A percentile compares a stretch with the other conserved stretches of the same genome.
These are phyloP conservation scores for Cryptus viduatorius DNA, from an alignment of 2,888 invertebrate species.

Conservation along the genomic window DNA sequence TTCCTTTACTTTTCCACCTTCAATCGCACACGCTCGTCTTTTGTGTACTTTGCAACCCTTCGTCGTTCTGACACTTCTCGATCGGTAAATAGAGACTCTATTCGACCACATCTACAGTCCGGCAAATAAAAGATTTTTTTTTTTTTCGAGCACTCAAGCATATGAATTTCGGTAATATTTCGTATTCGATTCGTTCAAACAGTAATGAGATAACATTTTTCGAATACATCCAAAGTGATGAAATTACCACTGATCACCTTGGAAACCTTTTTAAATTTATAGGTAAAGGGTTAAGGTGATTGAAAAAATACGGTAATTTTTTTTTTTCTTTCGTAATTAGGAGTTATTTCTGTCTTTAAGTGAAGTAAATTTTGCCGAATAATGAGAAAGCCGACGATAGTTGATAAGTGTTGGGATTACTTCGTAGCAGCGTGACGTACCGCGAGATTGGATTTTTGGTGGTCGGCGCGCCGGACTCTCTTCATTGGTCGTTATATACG, in stretches of 20 bases:
- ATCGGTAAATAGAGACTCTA: conserved; percentile 27
- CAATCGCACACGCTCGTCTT: neutral
- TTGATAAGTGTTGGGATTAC: conserved; percentile 43
- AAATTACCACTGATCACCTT: too few relatives aligned
- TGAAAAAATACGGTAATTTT: too few relatives aligned
- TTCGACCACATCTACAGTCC: neutral
- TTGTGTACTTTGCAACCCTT: conserved; percentile 33
- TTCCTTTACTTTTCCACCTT: conserved; percentile 13
- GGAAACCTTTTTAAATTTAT: too few relatives aligned
- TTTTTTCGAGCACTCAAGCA: conserved; percentile 2
- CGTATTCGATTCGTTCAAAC: too few relatives aligned
- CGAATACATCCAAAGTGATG: too few relatives aligned
- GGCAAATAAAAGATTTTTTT: conserved; percentile 20
- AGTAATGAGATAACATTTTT: too few relatives aligned
- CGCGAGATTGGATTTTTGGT: conserved; percentile 59
- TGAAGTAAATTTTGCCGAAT: conserved; percentile 35
- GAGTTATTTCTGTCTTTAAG: neutral
- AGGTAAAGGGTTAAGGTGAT: too few relatives aligned
- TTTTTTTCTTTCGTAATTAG: too few relatives aligned
- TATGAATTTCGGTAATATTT: neutral
- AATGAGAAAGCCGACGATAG: conserved; percentile 3
- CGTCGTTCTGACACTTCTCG: conserved; percentile 7
- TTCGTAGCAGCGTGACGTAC: conserved; percentile 55
- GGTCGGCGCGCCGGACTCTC: conserved; percentile 39
- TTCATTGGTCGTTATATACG: neutral